A percentile compares a stretch with the other conserved stretches of the same genome.
These are phyloP conservation scores for Taenaris catops DNA, from an alignment of 2,888 invertebrate species.

Conservation along the genomic window DNA sequence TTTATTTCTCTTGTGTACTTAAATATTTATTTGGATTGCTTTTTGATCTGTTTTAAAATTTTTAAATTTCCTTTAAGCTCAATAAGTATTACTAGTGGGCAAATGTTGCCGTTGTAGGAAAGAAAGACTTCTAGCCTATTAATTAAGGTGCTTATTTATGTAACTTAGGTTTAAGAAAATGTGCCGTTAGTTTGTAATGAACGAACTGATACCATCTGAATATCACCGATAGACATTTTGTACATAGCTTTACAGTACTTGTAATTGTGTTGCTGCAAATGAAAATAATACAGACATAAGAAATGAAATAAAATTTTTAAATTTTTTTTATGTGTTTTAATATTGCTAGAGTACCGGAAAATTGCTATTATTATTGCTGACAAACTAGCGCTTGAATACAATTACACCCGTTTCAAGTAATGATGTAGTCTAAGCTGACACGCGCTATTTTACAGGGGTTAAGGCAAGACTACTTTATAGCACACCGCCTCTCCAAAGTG, in stretches of 20 bases:
- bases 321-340: conserved; percentile 31
- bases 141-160: conserved; percentile 64
- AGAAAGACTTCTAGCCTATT: conserved; percentile 68
- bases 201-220: conserved; percentile 53
- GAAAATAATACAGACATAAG: conserved; percentile 48
- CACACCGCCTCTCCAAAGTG: too few species aligned
- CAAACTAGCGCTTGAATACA: too few species aligned
- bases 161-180: conserved; percentile 41
- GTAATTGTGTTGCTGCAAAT: conserved; percentile 43
- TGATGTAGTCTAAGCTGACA: too few species aligned
- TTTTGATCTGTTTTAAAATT: conserved; percentile 20
- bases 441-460: too few species aligned
- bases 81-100: conserved; percentile 60
- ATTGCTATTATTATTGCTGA: too few species aligned
- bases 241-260: conserved; percentile 24
- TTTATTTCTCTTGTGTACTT: conserved; percentile 23
- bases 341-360: too few species aligned
- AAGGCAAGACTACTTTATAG: too few species aligned
- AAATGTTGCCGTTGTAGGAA: conserved; percentile 56
- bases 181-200: conserved; percentile 58
- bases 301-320: conserved; percentile 37
- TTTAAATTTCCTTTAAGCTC: conserved; percentile 38
- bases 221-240: conserved; percentile 27
- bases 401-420: too few species aligned
- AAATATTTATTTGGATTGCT: conserved; percentile 20